A percentile compares a stretch with the other conserved stretches of the same genome.
Evolutionary conservation across 2,113 vertebrate genomes (phyloP).

Genomic region (Gobio gobio): DNA sequence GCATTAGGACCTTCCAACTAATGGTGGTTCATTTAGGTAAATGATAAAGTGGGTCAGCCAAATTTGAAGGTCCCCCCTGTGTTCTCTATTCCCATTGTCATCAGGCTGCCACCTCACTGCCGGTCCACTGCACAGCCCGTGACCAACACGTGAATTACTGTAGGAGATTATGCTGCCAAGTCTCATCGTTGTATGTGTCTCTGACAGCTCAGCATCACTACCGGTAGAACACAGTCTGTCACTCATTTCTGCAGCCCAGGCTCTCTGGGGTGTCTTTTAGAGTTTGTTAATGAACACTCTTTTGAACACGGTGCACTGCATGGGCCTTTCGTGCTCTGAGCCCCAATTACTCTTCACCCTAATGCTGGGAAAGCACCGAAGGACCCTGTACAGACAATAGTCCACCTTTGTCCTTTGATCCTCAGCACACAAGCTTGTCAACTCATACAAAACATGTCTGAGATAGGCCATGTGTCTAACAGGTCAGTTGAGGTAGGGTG

Average conservation of each 20-base stretch:
- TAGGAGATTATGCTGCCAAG: not conserved
- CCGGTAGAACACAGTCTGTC: not conserved
- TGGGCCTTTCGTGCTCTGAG: not conserved
- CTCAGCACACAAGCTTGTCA: not conserved
- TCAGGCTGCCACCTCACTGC: not conserved
- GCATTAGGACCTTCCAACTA: not conserved
- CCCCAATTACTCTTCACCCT: slow-evolving; percentile 43
- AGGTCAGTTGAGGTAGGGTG: not conserved
- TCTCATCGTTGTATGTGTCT: not conserved
- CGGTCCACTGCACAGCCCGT: slow-evolving; percentile 2
- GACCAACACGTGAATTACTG: slow-evolving; percentile 21
- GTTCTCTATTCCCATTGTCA: not conserved
- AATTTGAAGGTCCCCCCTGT: not conserved
- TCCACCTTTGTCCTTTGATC: not conserved
- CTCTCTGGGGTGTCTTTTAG: slow-evolving; percentile 20
- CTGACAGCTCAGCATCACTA: slow-evolving; percentile 15
- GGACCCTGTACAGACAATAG: not conserved
- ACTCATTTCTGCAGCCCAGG: slow-evolving; percentile 1
- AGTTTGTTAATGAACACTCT: slow-evolving; percentile 34
- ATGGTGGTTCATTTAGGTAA: slow-evolving; percentile 1
- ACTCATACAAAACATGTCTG: not conserved
- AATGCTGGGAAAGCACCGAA: slow-evolving; percentile 40
- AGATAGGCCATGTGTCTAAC: not conserved
- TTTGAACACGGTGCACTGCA: not conserved
- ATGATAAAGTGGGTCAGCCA: slow-evolving; percentile 39